Conservation (phyloP, 2,113 vertebrate genomes). For the Prionailurus bengalensis region DNA sequence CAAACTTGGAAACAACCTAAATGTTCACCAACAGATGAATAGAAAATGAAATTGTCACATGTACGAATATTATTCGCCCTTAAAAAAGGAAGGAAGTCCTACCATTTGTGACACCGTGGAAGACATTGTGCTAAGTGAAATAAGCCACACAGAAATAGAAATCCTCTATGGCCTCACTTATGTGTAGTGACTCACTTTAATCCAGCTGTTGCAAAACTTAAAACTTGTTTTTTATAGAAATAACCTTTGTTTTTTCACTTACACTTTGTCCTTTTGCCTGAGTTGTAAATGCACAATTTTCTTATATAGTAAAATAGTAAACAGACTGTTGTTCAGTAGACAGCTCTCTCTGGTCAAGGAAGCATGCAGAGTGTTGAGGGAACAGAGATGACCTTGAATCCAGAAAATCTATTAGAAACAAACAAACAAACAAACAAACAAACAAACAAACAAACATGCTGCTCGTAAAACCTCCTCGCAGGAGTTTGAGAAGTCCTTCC, state of each 20-base stretch:
- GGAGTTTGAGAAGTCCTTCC: neutral
- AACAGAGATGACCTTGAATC: neutral
- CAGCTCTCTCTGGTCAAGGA: neutral
- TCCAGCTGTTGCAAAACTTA: slow-evolving; percentile 44
- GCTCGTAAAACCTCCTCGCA: neutral
- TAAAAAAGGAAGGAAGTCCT: neutral
- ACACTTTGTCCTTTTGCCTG: neutral
- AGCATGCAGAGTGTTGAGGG: neutral
- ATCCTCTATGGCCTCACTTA: neutral
- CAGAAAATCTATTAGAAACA: neutral
- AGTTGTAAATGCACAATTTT: slow-evolving; percentile 35
- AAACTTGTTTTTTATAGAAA: slow-evolving; percentile 42
- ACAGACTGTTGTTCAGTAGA: neutral
- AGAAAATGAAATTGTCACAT: neutral
- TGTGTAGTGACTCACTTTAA: slow-evolving; percentile 35
- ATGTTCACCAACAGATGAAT: neutral
- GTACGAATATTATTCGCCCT: neutral
- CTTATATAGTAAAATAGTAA: slow-evolving; percentile 12
- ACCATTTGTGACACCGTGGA: neutral
- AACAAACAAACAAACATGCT: neutral
- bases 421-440: too few species aligned
- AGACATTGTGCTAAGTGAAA: neutral
- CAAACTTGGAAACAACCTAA: neutral
- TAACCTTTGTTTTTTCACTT: neutral
- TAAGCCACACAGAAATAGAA: neutral